Evolutionary conservation across 92 coral and sea anemone genomes (phyloP), one percentile per base, ranked within the genome.

Genomic region (Diadumene lineata): DNA sequence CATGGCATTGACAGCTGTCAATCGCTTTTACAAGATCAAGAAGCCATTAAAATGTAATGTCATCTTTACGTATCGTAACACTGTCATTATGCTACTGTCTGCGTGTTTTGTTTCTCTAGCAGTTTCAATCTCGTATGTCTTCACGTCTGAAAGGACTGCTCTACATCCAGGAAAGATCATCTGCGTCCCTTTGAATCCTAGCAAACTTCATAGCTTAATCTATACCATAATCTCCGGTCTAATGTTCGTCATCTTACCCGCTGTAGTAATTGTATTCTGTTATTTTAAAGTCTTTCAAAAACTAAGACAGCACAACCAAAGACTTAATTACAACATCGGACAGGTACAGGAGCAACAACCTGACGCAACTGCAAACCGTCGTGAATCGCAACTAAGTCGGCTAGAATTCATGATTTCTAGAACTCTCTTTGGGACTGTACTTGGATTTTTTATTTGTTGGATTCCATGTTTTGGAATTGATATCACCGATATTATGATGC

Each of bases 1-100:
- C 43, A 90, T 90, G 96, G 96, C 92, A 1, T 53, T 90, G 55
- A 90, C 96, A 1, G 96, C 96, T 8, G 44, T 90, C 24, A 90
- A 90, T 71, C 85, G 96, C 16, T 86, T 83, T 67, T 78, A 66
- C 73, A 82, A 89, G 33, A 87, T 90, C 6, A 60, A 83, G 23
- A 79, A 66, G 46, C 89, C 89, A 24, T 24, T 62, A n/a, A 50
- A 66, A 71, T 90, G 83, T 61, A 84, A 73, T 46, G 81, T 69
- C 48, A 29, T 80, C 72, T 90, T 90, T 72, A 90, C 84, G 1
- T 78, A 76, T 56, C 71, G 87, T 4, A 53, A 69, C 55, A 90
- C 96, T 0, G 51, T 79, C 0, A n/a, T 81, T 30, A 86, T 86
- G 83, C 69, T 90, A 19, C n/a, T 73, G 44, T 66, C 60, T 17